Evolutionary conservation across 35 echinoderm and acorn worm genomes (phyloP), one percentile per base, ranked within the genome.

Genomic region (Eucidaris tribuloides): DNA sequence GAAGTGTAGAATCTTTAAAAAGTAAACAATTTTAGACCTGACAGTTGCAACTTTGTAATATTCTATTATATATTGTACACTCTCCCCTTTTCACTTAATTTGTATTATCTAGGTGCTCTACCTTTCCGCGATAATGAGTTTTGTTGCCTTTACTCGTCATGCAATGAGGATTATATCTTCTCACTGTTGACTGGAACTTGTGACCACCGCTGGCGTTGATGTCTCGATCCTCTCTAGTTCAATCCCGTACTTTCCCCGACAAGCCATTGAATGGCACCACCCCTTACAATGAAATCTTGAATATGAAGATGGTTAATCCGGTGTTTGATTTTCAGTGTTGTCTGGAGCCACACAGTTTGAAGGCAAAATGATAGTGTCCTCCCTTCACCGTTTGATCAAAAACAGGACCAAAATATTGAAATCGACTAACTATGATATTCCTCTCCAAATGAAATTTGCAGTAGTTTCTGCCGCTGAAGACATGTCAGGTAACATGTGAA

Each of bases 201-300:
- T 80, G 96, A 99, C 42, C 90, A 90, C 96, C 19, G 96, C 90
- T 18, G 96, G 96, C 1, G 70, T 97, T 6, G 86, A 99, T 3
- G 37, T 93, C 45, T 46, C 83, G 42, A 91, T 90, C 40, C 86
- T 50, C 1, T 36, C 93, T 5, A 90, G 93, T 56, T 99, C 90
- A 72, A 93, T 93, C 55, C 94, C 96, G 11, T 99, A 99, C 87
- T 99, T 99, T 79, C 90, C 96, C 39, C 90, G 96, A 64, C 81
- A 81, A 45, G 96, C 96, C 34, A 93, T 99, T 42, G 87, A 35
- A 99, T 99, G 96, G 96, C 96, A n/a, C 96, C 90, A 50, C 84
- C 90, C 29, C 62, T 99, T 99, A 99, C 79, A 92, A 99, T 90
- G 96, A 92, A 81, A 93, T 90, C 56, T 99, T 44, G 96, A 99